phyloP scores from a whole-genome alignment of 2,113 vertebrate species.

The Triplophysa rosa region DNA sequence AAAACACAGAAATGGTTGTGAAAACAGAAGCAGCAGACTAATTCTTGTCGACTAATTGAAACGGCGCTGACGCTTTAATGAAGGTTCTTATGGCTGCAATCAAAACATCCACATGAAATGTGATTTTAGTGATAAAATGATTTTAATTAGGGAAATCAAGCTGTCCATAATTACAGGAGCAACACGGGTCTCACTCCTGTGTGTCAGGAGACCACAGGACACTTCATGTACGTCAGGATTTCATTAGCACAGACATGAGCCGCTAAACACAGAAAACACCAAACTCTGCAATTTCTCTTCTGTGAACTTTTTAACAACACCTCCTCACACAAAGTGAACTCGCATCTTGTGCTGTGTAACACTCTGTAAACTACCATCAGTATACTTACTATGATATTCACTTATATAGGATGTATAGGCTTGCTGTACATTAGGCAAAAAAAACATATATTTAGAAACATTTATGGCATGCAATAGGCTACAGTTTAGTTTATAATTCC shows the following conservation, averaged over 20 bases:
- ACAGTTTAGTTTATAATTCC: too few relatives aligned
- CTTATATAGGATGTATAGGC: too few relatives aligned
- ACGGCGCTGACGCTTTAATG: constrained; percentile 41
- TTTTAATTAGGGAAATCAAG: constrained; percentile 69
- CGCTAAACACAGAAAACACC: constrained; percentile 22
- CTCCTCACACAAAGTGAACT: background rate
- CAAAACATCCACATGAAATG: constrained; percentile 51
- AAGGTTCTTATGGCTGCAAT: constrained; percentile 49
- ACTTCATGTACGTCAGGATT: constrained; percentile 29
- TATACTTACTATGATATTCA: too few relatives aligned
- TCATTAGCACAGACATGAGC: constrained; percentile 17
- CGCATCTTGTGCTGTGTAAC: background rate
- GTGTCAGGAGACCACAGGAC: constrained; percentile 26
- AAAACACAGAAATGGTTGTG: background rate
- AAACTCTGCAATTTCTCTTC: constrained; percentile 11
- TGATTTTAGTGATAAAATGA: constrained; percentile 49
- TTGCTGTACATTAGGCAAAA: too few relatives aligned
- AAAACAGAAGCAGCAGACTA: constrained; percentile 7
- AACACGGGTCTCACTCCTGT: constrained; percentile 52
- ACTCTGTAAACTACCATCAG: too few relatives aligned
- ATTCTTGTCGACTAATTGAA: constrained; percentile 32
- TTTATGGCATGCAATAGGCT: too few relatives aligned
- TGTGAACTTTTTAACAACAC: constrained; percentile 4
- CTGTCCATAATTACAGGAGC: constrained; percentile 61
- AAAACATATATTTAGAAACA: too few relatives aligned